phyloP scores from a whole-genome alignment of 2,797 vertebrate genomes.

The Falco rusticolus region DNA sequence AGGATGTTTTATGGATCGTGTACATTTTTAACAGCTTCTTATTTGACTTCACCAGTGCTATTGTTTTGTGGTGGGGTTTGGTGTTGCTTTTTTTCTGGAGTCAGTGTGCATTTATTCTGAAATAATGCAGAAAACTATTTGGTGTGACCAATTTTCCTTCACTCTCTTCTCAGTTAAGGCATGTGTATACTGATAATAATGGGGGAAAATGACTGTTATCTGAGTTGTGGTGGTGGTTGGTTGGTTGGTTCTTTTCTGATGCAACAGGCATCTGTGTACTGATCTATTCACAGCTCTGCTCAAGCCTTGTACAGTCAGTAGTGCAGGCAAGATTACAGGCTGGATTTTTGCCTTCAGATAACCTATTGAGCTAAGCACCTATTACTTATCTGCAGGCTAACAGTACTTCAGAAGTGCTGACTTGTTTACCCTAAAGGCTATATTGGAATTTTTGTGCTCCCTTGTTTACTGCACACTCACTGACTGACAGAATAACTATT shows the following conservation, averaged over 20 bases:
- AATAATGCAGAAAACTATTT: background rate
- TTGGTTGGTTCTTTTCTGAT: background rate
- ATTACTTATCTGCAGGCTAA: background rate
- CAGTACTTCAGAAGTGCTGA: background rate
- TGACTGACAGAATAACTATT: background rate
- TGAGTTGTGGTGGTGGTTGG: background rate
- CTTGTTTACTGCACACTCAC: background rate
- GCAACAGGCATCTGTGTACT: background rate
- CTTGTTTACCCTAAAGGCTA: background rate
- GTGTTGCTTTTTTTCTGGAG: background rate
- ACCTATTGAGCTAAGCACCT: background rate
- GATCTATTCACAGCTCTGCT: background rate
- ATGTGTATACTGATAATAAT: background rate
- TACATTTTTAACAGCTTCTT: background rate
- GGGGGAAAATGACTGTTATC: background rate
- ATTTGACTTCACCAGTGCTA: background rate
- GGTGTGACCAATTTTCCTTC: background rate
- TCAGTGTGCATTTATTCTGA: background rate
- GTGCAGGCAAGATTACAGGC: background rate
- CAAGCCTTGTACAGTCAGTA: background rate
- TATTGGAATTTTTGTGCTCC: background rate
- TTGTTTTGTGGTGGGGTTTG: background rate
- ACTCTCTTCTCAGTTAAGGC: background rate
- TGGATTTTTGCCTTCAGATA: background rate
- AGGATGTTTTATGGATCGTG: background rate